A percentile compares a stretch with the other conserved stretches of the same genome.
phyloP scores from a whole-genome alignment of 2,113 vertebrate species.

The Ochotona princeps region DNA sequence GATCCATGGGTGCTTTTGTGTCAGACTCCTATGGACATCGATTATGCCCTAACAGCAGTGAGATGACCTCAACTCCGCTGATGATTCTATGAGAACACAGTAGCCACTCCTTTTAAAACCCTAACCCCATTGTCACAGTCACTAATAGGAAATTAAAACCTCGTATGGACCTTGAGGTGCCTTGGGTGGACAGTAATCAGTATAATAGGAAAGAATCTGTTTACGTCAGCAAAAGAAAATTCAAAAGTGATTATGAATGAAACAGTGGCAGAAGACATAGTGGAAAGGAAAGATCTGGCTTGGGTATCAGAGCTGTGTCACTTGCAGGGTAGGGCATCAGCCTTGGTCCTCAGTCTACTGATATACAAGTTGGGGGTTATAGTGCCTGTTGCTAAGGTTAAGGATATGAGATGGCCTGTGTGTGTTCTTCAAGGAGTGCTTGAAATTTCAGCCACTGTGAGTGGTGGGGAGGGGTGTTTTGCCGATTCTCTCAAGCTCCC shows the following conservation, averaged over 20 bases:
- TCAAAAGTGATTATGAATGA: constrained; percentile 32
- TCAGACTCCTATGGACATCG: neutral
- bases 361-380: neutral
- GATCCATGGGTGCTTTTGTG: constrained; percentile 35
- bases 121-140: neutral
- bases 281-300: neutral
- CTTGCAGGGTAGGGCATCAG: neutral
- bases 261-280: neutral
- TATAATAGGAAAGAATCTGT: neutral
- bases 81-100: constrained; percentile 39
- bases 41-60: constrained; percentile 45
- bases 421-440: neutral
- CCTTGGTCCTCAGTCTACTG: neutral
- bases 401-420: neutral
- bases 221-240: neutral
- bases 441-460: neutral
- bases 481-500: neutral
- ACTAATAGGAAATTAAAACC: constrained; percentile 53
- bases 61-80: constrained; percentile 34
- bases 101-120: neutral
- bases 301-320: constrained; percentile 23
- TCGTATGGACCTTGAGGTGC: constrained; percentile 13
- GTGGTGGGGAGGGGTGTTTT: neutral
- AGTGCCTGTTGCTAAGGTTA: neutral
- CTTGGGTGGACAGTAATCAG: constrained; percentile 28